Evolutionary conservation across 2,797 vertebrate species (phyloP).

Genomic region (Galago senegalensis): DNA sequence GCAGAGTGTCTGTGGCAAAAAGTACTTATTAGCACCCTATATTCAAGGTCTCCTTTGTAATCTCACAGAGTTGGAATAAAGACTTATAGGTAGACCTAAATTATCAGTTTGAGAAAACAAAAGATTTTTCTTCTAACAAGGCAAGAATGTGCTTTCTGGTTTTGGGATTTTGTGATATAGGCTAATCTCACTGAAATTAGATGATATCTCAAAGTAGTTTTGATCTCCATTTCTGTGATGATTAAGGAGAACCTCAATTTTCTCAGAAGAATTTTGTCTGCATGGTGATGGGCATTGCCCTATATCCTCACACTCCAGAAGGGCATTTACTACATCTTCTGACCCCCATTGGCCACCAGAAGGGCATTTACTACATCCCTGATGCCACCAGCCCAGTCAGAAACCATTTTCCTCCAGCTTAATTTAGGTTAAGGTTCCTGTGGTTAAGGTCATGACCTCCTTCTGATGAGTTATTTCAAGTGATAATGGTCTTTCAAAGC

Average conservation of each 20-base stretch:
- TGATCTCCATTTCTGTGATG: too few species aligned
- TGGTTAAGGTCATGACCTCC: not conserved
- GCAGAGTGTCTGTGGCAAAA: not conserved
- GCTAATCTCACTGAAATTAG: too few species aligned
- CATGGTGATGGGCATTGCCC: not conserved
- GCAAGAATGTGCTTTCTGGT: not conserved
- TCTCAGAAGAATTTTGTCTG: not conserved
- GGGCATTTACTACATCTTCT: not conserved
- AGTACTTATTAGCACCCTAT: not conserved
- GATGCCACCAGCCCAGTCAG: not conserved
- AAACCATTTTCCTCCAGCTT: not conserved
- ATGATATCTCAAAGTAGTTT: too few species aligned
- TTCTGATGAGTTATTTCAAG: not conserved
- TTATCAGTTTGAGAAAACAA: not conserved
- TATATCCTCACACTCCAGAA: not conserved
- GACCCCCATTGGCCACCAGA: not conserved
- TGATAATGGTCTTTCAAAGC: not conserved
- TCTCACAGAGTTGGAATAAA: not conserved
- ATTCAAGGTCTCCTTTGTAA: not conserved
- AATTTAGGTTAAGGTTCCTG: not conserved
- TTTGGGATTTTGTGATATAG: too few species aligned
- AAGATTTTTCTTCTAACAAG: not conserved
- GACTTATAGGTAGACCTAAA: not conserved
- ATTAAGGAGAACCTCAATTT: not conserved
- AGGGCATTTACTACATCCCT: too few species aligned